Percentiles rank a stretch among this genome's conserved stretches.
phyloP scores from a whole-genome alignment of 2,888 invertebrate genomes.

The Ctenicera cuprea region DNA sequence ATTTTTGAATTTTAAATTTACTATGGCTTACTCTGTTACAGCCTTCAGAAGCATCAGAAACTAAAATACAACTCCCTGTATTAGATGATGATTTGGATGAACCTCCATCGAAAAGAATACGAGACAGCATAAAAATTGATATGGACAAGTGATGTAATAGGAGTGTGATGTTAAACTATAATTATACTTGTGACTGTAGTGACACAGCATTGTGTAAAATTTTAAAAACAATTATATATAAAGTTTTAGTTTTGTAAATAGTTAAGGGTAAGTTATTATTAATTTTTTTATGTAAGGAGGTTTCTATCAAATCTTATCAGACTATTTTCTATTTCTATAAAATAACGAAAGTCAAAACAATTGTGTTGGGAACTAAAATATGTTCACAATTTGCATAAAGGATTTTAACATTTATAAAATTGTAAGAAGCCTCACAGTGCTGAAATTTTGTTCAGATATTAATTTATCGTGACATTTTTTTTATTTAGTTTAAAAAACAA shows the following conservation, averaged over 20 bases:
- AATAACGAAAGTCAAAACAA: neutral
- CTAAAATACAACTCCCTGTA: constrained; percentile 85
- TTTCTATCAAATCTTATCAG: constrained; percentile 1
- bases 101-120: constrained; percentile 70
- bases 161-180: constrained; percentile 2
- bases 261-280: neutral
- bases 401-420: neutral
- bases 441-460: neutral
- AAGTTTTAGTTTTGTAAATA: constrained; percentile 30
- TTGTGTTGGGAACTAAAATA: neutral
- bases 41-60: constrained; percentile 88
- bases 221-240: constrained; percentile 18
- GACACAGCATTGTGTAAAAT: neutral
- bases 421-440: constrained; percentile 5
- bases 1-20: neutral
- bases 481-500: constrained; percentile 12
- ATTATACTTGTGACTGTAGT: constrained; percentile 11
- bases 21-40: constrained; percentile 66
- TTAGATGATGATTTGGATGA: constrained; percentile 75
- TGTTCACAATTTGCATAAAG: neutral
- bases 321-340: neutral
- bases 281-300: neutral
- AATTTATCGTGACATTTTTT: neutral
- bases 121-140: constrained; percentile 68
- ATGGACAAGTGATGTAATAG: constrained; percentile 64